Percentiles rank a stretch among this genome's conserved stretches.
Evolutionary conservation across 2,888 invertebrate genomes (phyloP).

Genomic region (Bellardia bayeri): DNA sequence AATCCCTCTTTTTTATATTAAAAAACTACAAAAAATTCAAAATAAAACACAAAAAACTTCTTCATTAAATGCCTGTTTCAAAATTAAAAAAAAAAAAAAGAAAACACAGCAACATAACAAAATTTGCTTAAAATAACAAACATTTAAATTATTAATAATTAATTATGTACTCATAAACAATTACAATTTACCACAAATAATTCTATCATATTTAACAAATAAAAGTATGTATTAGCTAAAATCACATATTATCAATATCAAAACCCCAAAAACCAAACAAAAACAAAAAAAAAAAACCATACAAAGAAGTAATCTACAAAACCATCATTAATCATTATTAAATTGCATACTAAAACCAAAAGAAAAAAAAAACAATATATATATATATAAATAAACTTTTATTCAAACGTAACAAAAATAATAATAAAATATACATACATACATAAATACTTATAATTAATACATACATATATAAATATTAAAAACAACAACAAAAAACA

Average conservation of each 20-base stretch:
- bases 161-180: slow-evolving; percentile 43
- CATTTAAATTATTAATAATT: slow-evolving; percentile 7
- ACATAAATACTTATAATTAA: slow-evolving; percentile 33
- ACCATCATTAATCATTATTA: slow-evolving; percentile 50
- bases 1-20: slow-evolving; percentile 62
- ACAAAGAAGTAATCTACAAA: neutral
- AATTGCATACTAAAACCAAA: slow-evolving; percentile 53
- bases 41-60: slow-evolving; percentile 39
- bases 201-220: slow-evolving; percentile 44
- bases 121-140: slow-evolving; percentile 27
- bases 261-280: slow-evolving; percentile 12
- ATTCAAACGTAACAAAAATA: slow-evolving; percentile 70
- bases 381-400: slow-evolving; percentile 59
- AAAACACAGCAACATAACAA: slow-evolving; percentile 8
- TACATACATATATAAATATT: slow-evolving; percentile 57
- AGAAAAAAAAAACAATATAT: slow-evolving; percentile 10
- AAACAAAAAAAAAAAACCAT: slow-evolving; percentile 8
- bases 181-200: slow-evolving; percentile 54
- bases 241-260: slow-evolving; percentile 56
- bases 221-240: slow-evolving; percentile 26
- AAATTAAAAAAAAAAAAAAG: slow-evolving; percentile 19
- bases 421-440: slow-evolving; percentile 10
- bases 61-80: slow-evolving; percentile 52
- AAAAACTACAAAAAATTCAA: slow-evolving; percentile 43
- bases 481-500: slow-evolving; percentile 46